Conservation (phyloP, 2,888 invertebrate species). For the Andricus quercusramuli region DNA sequence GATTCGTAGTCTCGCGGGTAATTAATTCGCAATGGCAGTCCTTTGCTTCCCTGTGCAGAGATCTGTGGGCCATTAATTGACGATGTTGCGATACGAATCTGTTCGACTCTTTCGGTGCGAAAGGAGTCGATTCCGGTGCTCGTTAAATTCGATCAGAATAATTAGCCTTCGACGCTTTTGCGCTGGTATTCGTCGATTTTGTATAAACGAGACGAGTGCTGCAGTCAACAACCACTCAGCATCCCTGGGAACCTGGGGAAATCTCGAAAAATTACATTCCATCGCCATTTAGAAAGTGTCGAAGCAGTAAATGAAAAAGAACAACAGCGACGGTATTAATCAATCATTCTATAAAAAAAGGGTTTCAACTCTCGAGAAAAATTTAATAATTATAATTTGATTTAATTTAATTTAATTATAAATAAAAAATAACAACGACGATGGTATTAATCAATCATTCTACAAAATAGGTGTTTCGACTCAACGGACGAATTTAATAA, state of each 20-base stretch:
- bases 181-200: constrained; percentile 18
- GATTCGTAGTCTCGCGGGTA: not conserved
- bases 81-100: constrained; percentile 30
- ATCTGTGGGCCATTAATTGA: constrained; percentile 22
- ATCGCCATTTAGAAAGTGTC: constrained; percentile 12
- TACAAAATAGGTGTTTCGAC: not conserved
- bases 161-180: constrained; percentile 21
- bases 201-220: not conserved
- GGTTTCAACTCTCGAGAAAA: not conserved
- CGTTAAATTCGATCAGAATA: constrained; percentile 30
- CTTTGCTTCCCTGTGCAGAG: constrained; percentile 7
- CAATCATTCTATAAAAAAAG: not conserved
- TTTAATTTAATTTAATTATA: not conserved
- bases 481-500: no score
- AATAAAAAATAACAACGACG: not conserved
- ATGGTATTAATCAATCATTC: not conserved
- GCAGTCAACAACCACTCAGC: not conserved
- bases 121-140: not conserved
- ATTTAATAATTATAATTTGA: not conserved
- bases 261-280: constrained; percentile 1
- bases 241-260: constrained; percentile 6
- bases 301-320: constrained; percentile 1
- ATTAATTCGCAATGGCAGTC: constrained; percentile 12
- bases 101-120: constrained; percentile 8
- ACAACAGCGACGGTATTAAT: not conserved